Percentiles rank a stretch among this genome's conserved stretches.
Conservation (phyloP, 2,797 vertebrate genomes). For the Brachyalestes nurse region DNA sequence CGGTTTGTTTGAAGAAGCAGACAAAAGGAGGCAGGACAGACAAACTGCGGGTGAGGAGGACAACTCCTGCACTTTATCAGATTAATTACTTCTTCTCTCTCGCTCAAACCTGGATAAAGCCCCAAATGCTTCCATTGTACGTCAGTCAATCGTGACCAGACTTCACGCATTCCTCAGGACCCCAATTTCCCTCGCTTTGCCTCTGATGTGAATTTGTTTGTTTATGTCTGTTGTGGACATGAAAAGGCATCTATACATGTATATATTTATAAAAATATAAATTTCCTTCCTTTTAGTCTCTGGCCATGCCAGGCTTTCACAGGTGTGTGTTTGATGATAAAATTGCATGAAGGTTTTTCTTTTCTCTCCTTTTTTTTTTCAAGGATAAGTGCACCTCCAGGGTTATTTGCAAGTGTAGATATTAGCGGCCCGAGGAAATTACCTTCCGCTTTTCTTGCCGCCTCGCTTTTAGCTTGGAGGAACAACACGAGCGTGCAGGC, state of each 20-base stretch:
- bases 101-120: constrained; percentile 9
- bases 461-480: constrained; percentile 4
- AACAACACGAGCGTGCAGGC: not conserved
- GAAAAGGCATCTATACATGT: not conserved
- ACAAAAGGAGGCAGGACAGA: constrained; percentile 4
- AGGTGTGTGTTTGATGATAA: constrained; percentile 22
- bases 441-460: not conserved
- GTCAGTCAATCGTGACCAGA: constrained; percentile 45
- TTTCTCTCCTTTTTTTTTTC: not conserved
- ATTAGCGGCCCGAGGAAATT: constrained; percentile 9
- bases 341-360: not conserved
- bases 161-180: constrained; percentile 46
- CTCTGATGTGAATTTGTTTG: not conserved
- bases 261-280: not conserved
- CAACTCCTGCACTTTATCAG: not conserved
- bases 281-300: not conserved
- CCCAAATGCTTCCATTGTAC: constrained; percentile 39
- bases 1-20: not conserved
- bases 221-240: not conserved
- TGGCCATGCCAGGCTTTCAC: not conserved
- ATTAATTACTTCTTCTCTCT: not conserved
- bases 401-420: constrained; percentile 18
- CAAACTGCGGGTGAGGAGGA: constrained; percentile 7
- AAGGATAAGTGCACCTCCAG: constrained; percentile 23
- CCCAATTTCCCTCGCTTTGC: constrained; percentile 20